phyloP scores from a whole-genome alignment of 1,140 invertebrate genomes.

The Telenomus remus region DNA sequence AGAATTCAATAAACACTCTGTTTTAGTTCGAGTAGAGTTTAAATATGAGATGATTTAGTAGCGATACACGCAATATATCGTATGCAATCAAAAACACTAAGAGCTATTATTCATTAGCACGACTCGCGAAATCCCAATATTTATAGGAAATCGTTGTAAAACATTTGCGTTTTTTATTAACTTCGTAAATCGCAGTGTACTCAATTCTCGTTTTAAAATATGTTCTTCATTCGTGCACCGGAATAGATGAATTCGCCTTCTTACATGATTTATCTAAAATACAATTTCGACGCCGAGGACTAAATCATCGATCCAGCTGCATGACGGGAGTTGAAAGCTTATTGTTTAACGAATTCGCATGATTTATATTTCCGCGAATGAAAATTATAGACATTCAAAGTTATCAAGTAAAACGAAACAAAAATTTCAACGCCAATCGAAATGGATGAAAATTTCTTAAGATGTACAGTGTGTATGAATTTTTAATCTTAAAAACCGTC shows the following conservation, averaged over 20 bases:
- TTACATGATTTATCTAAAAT: slow-evolving; percentile 40
- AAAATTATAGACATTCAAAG: slow-evolving; percentile 17
- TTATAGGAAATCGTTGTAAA: slow-evolving; percentile 20
- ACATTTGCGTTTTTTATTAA: slow-evolving; percentile 33
- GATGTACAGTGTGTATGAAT: too few species aligned
- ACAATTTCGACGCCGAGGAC: slow-evolving; percentile 12
- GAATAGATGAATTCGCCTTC: slow-evolving; percentile 15
- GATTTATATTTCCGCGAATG: slow-evolving; percentile 22
- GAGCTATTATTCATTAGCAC: slow-evolving; percentile 43
- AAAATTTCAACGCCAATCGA: not conserved
- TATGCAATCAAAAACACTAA: slow-evolving; percentile 44
- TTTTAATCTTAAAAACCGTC: too few species aligned
- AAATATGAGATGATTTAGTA: slow-evolving; percentile 1
- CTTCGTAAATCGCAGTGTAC: not conserved
- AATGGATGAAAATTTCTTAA: too few species aligned
- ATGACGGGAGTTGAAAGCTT: slow-evolving; percentile 35
- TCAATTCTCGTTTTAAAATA: slow-evolving; percentile 46
- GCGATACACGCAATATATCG: slow-evolving; percentile 2
- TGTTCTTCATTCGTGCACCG: slow-evolving; percentile 17
- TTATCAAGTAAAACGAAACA: not conserved
- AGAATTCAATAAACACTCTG: not conserved
- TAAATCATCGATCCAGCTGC: slow-evolving; percentile 29
- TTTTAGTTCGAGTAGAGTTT: not conserved
- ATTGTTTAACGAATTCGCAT: slow-evolving; percentile 26
- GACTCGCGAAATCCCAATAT: slow-evolving; percentile 37